Evolutionary conservation across 2,797 vertebrate species (phyloP).

Genomic region (Streptopelia turtur): DNA sequence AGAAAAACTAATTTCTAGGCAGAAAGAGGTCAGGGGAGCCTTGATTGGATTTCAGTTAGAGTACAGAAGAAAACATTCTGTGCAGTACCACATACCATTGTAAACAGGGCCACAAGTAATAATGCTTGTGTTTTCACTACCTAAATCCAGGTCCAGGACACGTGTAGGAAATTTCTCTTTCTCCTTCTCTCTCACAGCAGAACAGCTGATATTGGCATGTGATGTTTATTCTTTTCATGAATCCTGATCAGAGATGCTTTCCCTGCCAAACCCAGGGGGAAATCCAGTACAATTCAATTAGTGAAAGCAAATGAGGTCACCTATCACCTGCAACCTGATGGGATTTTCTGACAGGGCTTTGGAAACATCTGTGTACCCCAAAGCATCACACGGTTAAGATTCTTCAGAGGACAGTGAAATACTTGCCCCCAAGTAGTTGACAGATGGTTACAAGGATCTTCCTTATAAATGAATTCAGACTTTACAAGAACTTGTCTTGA

Average conservation of each 20-base stretch:
- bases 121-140: background rate
- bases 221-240: constrained; percentile 9
- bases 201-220: background rate
- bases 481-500: background rate
- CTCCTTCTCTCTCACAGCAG: background rate
- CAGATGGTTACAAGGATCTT: background rate
- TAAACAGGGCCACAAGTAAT: background rate
- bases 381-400: background rate
- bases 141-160: background rate
- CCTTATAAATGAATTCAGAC: background rate
- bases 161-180: background rate
- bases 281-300: constrained; percentile 45
- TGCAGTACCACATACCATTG: background rate
- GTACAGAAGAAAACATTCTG: background rate
- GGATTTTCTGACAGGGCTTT: background rate
- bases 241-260: background rate
- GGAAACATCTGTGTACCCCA: background rate
- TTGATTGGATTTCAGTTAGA: background rate
- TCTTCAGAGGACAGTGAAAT: background rate
- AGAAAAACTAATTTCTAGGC: background rate
- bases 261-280: constrained; percentile 3
- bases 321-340: background rate
- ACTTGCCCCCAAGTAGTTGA: background rate
- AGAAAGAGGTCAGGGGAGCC: background rate
- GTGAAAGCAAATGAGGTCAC: constrained; percentile 27